phyloP scores from a whole-genome alignment of 2,888 invertebrate species.

The Galeopsomyia nigrocyanea region DNA sequence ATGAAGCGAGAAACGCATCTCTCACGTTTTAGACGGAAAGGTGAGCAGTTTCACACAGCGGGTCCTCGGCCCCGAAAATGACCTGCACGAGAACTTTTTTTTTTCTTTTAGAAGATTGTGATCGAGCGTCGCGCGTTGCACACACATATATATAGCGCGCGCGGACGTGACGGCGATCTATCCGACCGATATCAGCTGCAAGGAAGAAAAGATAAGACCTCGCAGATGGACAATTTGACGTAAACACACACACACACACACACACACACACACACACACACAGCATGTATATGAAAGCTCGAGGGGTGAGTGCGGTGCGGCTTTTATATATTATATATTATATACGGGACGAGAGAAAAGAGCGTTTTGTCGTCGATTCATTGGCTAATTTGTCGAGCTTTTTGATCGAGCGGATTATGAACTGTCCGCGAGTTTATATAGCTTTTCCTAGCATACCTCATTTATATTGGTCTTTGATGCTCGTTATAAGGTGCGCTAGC shows the following conservation, averaged over 20 bases:
- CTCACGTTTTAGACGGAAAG: slow-evolving; percentile 13
- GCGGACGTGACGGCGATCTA: slow-evolving; percentile 54
- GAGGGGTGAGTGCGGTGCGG: neutral
- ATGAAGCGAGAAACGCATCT: neutral
- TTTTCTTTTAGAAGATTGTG: slow-evolving; percentile 41
- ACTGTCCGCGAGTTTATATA: neutral
- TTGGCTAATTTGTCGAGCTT: slow-evolving; percentile 11
- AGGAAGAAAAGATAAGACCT: neutral
- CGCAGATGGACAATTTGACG: slow-evolving; percentile 18
- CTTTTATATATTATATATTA: slow-evolving; percentile 6
- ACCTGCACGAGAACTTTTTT: neutral
- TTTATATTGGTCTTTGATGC: slow-evolving; percentile 15
- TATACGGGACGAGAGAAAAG: neutral
- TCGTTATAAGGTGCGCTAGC: neutral
- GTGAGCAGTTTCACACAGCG: slow-evolving; percentile 32
- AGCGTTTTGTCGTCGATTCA: slow-evolving; percentile 5
- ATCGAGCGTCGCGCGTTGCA: slow-evolving; percentile 43
- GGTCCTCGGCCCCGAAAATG: neutral
- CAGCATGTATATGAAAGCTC: too few relatives aligned
- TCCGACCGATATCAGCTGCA: slow-evolving; percentile 45
- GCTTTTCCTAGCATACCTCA: neutral
- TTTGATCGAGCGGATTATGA: slow-evolving; percentile 22
- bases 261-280: too few relatives aligned
- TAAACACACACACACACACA: neutral
- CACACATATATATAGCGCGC: slow-evolving; percentile 45